A percentile compares a stretch with the other conserved stretches of the same genome.
Conservation (phyloP, 2,888 invertebrate species). For the Mimachlamys varia region DNA sequence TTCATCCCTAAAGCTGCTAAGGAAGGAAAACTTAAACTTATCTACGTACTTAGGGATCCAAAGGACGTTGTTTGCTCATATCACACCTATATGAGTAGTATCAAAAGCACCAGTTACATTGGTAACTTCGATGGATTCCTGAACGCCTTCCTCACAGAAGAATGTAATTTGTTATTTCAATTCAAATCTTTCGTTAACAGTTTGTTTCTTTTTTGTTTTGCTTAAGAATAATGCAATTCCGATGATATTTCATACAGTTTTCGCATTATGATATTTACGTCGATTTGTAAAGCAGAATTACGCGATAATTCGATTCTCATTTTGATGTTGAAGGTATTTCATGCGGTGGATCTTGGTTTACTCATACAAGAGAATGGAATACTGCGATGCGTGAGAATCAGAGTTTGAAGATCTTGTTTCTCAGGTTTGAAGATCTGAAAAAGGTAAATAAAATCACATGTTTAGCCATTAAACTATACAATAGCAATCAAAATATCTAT, state of each 20-base stretch:
- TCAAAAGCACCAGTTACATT: background rate
- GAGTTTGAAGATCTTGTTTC: background rate
- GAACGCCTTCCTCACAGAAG: background rate
- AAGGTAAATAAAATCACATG: too few species aligned
- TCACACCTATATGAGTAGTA: background rate
- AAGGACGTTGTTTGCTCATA: background rate
- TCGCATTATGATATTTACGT: too few species aligned
- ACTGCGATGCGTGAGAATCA: background rate
- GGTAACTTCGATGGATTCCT: background rate
- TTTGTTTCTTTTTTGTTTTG: too few species aligned
- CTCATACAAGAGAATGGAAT: background rate
- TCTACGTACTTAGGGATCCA: background rate
- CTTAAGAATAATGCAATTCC: too few species aligned
- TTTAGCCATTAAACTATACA: too few species aligned
- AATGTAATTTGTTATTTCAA: background rate
- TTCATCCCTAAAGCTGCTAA: background rate
- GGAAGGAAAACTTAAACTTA: background rate
- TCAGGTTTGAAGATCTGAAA: background rate
- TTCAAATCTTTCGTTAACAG: too few species aligned
- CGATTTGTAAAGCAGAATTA: too few species aligned
- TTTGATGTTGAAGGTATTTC: too few species aligned
- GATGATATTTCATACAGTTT: too few species aligned
- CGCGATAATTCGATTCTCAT: too few species aligned
- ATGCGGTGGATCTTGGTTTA: background rate
- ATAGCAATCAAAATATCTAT: too few species aligned